These are phyloP conservation scores for Leptarthrus brevirostris DNA, from an alignment of 2,888 invertebrate species.

Conservation along the genomic window DNA sequence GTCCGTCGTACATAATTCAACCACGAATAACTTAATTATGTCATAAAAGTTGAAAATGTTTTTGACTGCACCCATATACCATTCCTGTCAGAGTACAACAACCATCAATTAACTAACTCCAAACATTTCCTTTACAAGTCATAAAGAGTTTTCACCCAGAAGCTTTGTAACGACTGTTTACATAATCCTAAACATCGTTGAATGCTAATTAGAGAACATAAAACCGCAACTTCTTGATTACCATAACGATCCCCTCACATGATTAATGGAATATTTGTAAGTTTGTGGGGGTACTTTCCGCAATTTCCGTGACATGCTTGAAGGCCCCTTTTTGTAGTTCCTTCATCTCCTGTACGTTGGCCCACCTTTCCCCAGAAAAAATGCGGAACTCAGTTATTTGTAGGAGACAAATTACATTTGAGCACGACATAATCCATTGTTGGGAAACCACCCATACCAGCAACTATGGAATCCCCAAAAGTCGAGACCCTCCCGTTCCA, in stretches of 20 bases:
- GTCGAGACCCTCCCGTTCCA: background rate
- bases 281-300: constrained; percentile 40
- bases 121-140: constrained; percentile 24
- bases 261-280: constrained; percentile 53
- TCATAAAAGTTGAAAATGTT: too few species aligned
- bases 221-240: constrained; percentile 53
- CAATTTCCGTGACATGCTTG: constrained; percentile 53
- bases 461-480: background rate
- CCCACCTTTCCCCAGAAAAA: too few species aligned
- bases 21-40: too few species aligned
- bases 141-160: constrained; percentile 21
- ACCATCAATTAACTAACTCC: constrained; percentile 16
- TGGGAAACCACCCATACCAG: background rate
- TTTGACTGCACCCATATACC: constrained; percentile 2
- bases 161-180: constrained; percentile 41
- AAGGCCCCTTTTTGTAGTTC: too few species aligned
- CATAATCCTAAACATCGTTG: constrained; percentile 47
- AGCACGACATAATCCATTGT: constrained; percentile 48
- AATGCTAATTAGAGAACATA: constrained; percentile 53
- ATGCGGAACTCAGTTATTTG: constrained; percentile 54
- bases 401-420: constrained; percentile 53
- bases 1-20: too few species aligned
- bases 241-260: constrained; percentile 50
- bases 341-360: too few species aligned
- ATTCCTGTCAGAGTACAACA: background rate